Base-by-base conservation (phyloP, 2,888 invertebrate species). In the Agonopterix alstromeriana region DNA sequence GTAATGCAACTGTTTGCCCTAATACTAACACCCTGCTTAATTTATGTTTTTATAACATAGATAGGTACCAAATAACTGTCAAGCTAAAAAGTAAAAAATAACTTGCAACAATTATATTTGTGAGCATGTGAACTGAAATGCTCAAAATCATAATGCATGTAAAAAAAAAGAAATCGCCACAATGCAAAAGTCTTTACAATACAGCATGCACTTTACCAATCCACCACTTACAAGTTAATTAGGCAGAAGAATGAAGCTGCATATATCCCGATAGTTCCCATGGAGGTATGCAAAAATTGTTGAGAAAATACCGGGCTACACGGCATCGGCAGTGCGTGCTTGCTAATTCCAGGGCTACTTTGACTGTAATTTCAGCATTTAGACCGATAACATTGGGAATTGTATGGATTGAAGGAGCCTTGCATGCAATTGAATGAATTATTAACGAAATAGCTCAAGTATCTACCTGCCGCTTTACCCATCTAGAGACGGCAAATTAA, bases 231-330 rank as follows among this genome's bases (percentile, higher is more conserved):
- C 68, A 63, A 69, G 65, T 69, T 82, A 82, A 83, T 82, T 82
- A 82, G 65, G 60, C 63, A 53, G 61, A 65, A 67, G 67, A 62
- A 63, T 60, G 63, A 64, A 63, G 67, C 64, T 59, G 61, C 58
- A 60, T 60, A 65, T 63, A 63, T 63, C 58, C 56, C 64, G 59
- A 60, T 73, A 73, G 82, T 85, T 86, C 86, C 82, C 86, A 86
- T 66, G 79, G 65, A 58, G 86, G 85, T 78, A 86, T 86, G 86
- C 86, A 85, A 79, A 87, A 87, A 85, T 84, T 85, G 84, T 86
- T 85, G 79, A 85, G 86, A 83, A 76, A 83, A 42, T 42, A 42
- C 42, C 42, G 3, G 80, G 77, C 77, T 73, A 60, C 58, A 46
- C 53, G 52, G 61, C 27, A 27, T 27, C 63, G 62, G 70, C 68